Percentiles rank a stretch among this genome's conserved stretches.
These are phyloP conservation scores for Macquaria ambigua DNA, from an alignment of 2,113 vertebrate species.

Conservation along the genomic window DNA sequence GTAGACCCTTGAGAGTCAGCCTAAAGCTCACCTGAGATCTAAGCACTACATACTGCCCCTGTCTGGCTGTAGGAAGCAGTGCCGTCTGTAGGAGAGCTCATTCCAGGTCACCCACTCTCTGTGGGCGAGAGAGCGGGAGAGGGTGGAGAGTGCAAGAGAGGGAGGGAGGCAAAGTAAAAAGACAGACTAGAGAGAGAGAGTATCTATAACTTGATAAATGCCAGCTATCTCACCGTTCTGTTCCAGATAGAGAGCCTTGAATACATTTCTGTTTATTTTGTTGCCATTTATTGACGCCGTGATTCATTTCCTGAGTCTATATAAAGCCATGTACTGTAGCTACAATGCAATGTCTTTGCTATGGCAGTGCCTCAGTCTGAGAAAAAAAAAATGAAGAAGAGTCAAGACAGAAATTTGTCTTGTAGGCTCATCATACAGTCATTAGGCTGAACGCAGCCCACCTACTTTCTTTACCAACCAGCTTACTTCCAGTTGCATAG, in stretches of 20 bases:
- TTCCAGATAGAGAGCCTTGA: constrained; percentile 60
- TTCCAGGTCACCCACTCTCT: constrained; percentile 79
- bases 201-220: constrained; percentile 63
- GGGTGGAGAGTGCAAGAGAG: constrained; percentile 54
- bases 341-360: constrained; percentile 53
- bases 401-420: constrained; percentile 46
- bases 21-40: constrained; percentile 13
- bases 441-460: constrained; percentile 63
- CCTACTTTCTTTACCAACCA: constrained; percentile 65
- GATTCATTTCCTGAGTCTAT: constrained; percentile 79
- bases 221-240: constrained; percentile 56
- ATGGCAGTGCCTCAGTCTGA: constrained; percentile 52
- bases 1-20: constrained; percentile 6
- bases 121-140: constrained; percentile 61
- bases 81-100: constrained; percentile 63
- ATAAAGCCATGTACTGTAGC: constrained; percentile 68
- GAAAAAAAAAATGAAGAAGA: constrained; percentile 33
- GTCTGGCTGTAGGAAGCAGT: constrained; percentile 54
- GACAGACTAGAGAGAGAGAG: constrained; percentile 45
- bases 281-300: constrained; percentile 70
- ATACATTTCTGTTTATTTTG: constrained; percentile 69
- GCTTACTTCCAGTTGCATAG: constrained; percentile 43
- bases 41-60: constrained; percentile 41
- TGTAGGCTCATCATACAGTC: constrained; percentile 54
- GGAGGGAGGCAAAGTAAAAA: constrained; percentile 55